Conservation (phyloP, 1,140 invertebrate genomes). For the Chymomyza costata region DNA sequence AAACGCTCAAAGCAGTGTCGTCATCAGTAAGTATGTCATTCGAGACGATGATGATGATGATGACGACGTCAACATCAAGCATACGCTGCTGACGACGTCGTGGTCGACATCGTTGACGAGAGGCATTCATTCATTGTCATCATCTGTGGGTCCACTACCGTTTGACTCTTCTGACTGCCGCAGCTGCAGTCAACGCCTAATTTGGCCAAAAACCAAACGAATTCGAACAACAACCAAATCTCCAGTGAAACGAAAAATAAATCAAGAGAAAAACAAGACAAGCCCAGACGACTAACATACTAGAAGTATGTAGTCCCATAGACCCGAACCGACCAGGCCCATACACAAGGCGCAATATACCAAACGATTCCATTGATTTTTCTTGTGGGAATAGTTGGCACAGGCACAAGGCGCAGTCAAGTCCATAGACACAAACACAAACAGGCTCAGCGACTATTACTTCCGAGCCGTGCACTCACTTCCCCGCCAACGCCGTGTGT, state of each 20-base stretch:
- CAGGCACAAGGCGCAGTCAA: slow-evolving; percentile 2
- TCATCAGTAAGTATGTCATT: slow-evolving; percentile 60
- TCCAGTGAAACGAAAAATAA: slow-evolving; percentile 26
- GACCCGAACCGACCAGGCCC: not conserved
- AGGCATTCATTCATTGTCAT: too few relatives aligned
- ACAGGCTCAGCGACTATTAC: slow-evolving; percentile 9
- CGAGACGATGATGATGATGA: too few relatives aligned
- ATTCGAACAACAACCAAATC: slow-evolving; percentile 12
- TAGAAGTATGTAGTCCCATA: too few relatives aligned
- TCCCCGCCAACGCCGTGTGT: not conserved
- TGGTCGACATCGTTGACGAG: too few relatives aligned
- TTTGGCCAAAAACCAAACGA: slow-evolving; percentile 34
- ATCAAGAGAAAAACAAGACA: slow-evolving; percentile 31
- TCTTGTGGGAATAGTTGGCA: slow-evolving; percentile 61
- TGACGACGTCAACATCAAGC: too few relatives aligned
- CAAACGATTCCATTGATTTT: slow-evolving; percentile 73
- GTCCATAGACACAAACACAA: not conserved
- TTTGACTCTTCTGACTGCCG: not conserved
- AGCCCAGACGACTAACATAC: not conserved
- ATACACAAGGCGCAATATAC: slow-evolving; percentile 48
- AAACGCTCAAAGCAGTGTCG: too few relatives aligned
- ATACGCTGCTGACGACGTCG: too few relatives aligned
- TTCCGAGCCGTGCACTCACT: not conserved
- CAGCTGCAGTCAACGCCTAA: slow-evolving; percentile 57
- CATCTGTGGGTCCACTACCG: slow-evolving; percentile 33